Conservation (phyloP, 1,140 invertebrate genomes). For the Drosophila nigrodunni region DNA sequence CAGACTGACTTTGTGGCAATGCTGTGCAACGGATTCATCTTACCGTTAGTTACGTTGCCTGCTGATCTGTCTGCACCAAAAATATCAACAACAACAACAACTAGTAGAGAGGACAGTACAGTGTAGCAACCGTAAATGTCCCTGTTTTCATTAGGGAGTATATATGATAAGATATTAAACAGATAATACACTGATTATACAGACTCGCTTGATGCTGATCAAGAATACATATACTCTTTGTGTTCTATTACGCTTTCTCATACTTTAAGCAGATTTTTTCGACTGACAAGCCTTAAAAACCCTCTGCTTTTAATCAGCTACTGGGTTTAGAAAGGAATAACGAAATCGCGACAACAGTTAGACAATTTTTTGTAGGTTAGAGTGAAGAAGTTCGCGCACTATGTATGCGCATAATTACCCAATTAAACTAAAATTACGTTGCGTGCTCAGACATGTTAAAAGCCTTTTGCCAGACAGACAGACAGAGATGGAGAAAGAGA, state of each 20-base stretch:
- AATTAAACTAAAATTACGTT: constrained; percentile 84
- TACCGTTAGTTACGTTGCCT: constrained; percentile 62
- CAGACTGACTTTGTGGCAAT: constrained; percentile 36
- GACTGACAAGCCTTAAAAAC: too few relatives aligned
- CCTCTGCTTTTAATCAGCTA: neutral
- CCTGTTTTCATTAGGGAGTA: neutral
- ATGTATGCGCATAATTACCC: constrained; percentile 84
- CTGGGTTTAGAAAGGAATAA: neutral
- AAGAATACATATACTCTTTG: too few relatives aligned
- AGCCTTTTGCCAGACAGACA: constrained; percentile 67
- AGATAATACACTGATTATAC: too few relatives aligned
- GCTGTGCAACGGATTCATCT: constrained; percentile 57
- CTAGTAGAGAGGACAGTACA: neutral
- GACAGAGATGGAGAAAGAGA: constrained; percentile 62
- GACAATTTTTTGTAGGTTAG: constrained; percentile 5
- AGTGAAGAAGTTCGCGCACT: constrained; percentile 15
- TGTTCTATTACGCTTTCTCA: too few relatives aligned
- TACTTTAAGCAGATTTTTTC: too few relatives aligned
- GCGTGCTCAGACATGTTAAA: constrained; percentile 84
- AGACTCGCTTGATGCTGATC: too few relatives aligned
- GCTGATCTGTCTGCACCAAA: constrained; percentile 35
- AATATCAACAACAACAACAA: neutral
- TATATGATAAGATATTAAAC: too few relatives aligned
- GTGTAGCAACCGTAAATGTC: neutral
- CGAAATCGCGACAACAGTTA: constrained; percentile 2